Base-by-base conservation (phyloP, 2,797 vertebrate species). In the Dendrocincla fuliginosa region DNA sequence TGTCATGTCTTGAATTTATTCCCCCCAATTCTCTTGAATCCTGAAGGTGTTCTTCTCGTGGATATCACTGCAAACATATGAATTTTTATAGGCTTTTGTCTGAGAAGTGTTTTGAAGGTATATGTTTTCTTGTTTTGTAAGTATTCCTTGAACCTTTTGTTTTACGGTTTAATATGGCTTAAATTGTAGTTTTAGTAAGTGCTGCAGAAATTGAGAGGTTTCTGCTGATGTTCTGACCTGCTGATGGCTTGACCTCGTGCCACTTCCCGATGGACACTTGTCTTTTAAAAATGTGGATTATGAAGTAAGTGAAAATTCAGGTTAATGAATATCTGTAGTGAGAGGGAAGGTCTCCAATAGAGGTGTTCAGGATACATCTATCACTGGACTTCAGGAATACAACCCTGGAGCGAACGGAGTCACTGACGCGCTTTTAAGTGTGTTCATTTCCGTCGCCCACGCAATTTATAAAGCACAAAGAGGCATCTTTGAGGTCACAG, bases 201-300 rank as follows among this genome's bases (percentile, higher is more conserved):
- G 23, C 17, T 68, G 35, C 37, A 80, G 55, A 59, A 60, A 28
- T 1, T 13, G 22, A 13, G 25, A 55, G 37, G 11, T 61, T 91
- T 82, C 71, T 93, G 59, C n/a, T 56, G 37, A 6, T 68, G 44
- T 47, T 50, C 57, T 70, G 27, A n/a, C 20, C 30, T 53, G 30
- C 52, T 0, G 0, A 8, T 5, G 25, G 9, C n/a, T 42, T 50
- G 27, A 69, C 24, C 19, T 55, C 10, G 0, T 1, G 1, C 20
- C 5, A 0, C 23, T 32, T 81, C 24, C 42, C 0, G 0, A 16
- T 22, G 39, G n/a, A 74, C 16, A 0, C 16, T 55, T 41, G 23
- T 20, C 30, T 44, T 44, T 59, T 42, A 13, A 13, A 70, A 79
- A 16, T 1, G 2, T 5, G 7, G 11, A 24, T 78, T 78, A 15